Conservation (phyloP, 2,888 invertebrate species). For the Argynnis bischoffii region DNA sequence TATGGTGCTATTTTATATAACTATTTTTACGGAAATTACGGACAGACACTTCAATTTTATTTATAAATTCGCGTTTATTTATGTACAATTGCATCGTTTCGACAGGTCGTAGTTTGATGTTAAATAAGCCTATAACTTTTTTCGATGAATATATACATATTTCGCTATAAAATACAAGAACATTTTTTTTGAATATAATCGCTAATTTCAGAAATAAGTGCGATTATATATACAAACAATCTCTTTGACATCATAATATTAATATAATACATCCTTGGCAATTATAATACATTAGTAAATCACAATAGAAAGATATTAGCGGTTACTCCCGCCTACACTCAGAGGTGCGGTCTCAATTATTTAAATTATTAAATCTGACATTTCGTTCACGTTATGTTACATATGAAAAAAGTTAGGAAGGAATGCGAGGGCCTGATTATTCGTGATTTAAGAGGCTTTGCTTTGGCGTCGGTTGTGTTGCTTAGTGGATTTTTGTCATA, state of each 20-base stretch:
- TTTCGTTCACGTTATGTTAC: slow-evolving; percentile 25
- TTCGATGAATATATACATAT: no score
- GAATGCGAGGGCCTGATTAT: slow-evolving; percentile 17
- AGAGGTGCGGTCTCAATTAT: slow-evolving; percentile 24
- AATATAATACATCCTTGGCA: slow-evolving; percentile 24
- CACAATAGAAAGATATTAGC: slow-evolving; percentile 30
- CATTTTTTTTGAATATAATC: no score
- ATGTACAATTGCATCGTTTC: no score
- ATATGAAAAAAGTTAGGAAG: slow-evolving; percentile 26
- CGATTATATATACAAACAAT: no score
- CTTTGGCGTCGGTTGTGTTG: slow-evolving; percentile 1
- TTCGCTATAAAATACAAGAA: no score
- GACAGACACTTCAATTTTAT: no score
- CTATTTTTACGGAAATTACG: no score
- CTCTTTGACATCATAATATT: background rate
- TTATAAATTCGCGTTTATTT: no score
- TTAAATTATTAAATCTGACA: slow-evolving; percentile 36
- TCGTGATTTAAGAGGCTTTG: slow-evolving; percentile 6
- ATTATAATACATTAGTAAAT: slow-evolving; percentile 27
- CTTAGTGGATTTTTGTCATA: slow-evolving; percentile 10
- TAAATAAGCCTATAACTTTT: no score
- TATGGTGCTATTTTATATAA: no score
- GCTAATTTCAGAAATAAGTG: no score
- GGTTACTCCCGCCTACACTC: slow-evolving; percentile 22
- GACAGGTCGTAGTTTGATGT: no score